These are phyloP conservation scores for Acanthococcus lagerstroemiae DNA, from an alignment of 2,888 invertebrate species.

Conservation along the genomic window DNA sequence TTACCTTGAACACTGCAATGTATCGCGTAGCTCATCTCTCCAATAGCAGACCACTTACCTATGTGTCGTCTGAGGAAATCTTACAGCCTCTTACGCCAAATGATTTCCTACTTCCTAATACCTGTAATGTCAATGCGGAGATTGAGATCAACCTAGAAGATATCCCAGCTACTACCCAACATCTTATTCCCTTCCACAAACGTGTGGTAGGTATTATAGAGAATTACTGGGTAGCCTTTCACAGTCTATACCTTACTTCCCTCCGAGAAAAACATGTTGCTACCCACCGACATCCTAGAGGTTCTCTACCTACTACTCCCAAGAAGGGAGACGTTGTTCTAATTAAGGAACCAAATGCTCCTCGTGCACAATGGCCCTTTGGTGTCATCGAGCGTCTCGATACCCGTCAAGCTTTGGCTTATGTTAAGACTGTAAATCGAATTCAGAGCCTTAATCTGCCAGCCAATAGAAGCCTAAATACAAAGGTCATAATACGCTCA, in stretches of 20 bases:
- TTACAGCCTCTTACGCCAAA: neutral
- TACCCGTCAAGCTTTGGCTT: neutral
- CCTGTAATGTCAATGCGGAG: neutral
- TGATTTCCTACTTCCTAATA: neutral
- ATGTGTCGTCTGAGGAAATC: neutral
- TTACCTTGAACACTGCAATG: neutral
- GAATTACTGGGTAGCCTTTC: neutral
- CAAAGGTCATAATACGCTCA: too few relatives aligned
- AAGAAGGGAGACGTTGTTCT: conserved; percentile 1
- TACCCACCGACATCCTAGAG: neutral
- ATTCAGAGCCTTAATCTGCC: neutral
- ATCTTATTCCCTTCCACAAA: neutral
- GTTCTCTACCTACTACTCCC: neutral
- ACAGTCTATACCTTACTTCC: neutral
- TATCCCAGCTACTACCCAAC: neutral
- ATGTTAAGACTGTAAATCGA: neutral
- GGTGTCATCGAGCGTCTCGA: neutral
- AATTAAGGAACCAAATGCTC: neutral
- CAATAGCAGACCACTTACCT: neutral
- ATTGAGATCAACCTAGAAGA: neutral
- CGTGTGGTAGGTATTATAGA: neutral
- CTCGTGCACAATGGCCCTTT: neutral
- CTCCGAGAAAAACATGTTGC: neutral
- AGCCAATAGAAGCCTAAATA: too few relatives aligned
- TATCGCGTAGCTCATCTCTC: neutral